Base-by-base conservation (phyloP, 35 echinoderm and acorn worm genomes). In the Heliocidaris erythrogramma region DNA sequence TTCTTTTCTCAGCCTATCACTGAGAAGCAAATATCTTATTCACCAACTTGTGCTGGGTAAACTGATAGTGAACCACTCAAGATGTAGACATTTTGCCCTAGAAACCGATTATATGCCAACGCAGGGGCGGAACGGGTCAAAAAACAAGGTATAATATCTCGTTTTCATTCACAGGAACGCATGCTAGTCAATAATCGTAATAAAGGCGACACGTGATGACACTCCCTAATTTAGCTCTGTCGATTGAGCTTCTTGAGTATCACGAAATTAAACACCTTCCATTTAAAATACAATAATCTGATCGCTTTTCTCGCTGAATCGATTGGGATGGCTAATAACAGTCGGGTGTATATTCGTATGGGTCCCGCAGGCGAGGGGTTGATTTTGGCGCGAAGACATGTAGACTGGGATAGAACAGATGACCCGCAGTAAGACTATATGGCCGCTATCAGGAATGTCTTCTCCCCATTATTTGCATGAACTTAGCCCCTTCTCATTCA, bases 261-360 rank as follows among this genome's bases (percentile, higher is more conserved):
- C 65, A n/a, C 18, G 65, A 27, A 78, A 78, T 78, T 7, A 78
- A 78, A 78, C 65, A 27, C 65, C 21, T n/a, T 78, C 65, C 65
- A 78, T 78, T 78, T 27, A 78, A 78, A n/a, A 78, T 78, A 78
- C 65, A n/a, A 78, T 78, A 78, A n/a, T 78, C 65, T 78, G 65
- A 78, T 78, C 65, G 65, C 27, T 78, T 78, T 78, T 78, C 17
- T 56, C 52, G 14, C 14, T 14, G 14, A n/a, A 78, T 78, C 65
- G 65, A 78, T 78, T 24, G 65, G 4, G 65, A 78, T 78, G 7
- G 65, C 21, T 78, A 78, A 78, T 78, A 71, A 71, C 61, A 18
- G 65, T 27, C 4, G 21, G 21, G 65, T 78, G 18, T n/a, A 78
- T 78, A n/a, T 78, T 78, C 14, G 65, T 78, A 27, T 78, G 21